Percentiles rank a stretch among this genome's conserved stretches.
These are phyloP conservation scores for Junonia oenone DNA, from an alignment of 2,888 invertebrate genomes.

Conservation along the genomic window DNA sequence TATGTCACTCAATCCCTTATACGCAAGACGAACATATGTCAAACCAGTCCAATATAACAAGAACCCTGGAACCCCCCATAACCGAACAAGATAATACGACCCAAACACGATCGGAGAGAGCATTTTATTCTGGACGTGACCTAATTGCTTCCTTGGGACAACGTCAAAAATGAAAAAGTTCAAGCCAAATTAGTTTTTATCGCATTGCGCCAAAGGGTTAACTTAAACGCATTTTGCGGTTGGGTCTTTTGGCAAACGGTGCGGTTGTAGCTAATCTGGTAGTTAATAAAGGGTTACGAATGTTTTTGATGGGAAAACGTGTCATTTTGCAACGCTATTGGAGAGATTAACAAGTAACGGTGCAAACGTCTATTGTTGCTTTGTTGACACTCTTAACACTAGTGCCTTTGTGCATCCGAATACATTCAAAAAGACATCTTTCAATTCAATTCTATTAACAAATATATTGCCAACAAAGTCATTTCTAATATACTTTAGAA, in stretches of 20 bases:
- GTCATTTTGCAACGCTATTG: conserved; percentile 25
- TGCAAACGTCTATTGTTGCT: background rate
- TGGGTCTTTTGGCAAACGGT: conserved; percentile 42
- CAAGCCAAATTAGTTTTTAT: conserved; percentile 39
- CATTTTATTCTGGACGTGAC: conserved; percentile 41
- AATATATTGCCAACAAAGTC: background rate
- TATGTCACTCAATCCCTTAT: conserved; percentile 67
- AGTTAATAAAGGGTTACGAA: conserved; percentile 42
- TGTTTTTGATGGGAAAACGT: conserved; percentile 36
- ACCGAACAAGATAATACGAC: conserved; percentile 6
- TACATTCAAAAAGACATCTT: background rate
- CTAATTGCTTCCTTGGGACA: conserved; percentile 63
- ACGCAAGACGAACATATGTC: conserved; percentile 69
- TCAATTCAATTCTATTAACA: background rate
- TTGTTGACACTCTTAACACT: background rate
- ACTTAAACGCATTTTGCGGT: conserved; percentile 7
- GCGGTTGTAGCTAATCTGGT: conserved; percentile 51
- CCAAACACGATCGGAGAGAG: conserved; percentile 34
- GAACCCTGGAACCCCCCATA: conserved; percentile 33
- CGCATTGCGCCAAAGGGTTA: conserved; percentile 26
- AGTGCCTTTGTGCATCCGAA: background rate
- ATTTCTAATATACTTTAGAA: background rate
- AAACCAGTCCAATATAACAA: conserved; percentile 40
- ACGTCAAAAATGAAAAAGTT: conserved; percentile 33
- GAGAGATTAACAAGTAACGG: background rate